These are phyloP conservation scores for Argopecten irradians DNA, from an alignment of 1,140 invertebrate species.

Conservation along the genomic window DNA sequence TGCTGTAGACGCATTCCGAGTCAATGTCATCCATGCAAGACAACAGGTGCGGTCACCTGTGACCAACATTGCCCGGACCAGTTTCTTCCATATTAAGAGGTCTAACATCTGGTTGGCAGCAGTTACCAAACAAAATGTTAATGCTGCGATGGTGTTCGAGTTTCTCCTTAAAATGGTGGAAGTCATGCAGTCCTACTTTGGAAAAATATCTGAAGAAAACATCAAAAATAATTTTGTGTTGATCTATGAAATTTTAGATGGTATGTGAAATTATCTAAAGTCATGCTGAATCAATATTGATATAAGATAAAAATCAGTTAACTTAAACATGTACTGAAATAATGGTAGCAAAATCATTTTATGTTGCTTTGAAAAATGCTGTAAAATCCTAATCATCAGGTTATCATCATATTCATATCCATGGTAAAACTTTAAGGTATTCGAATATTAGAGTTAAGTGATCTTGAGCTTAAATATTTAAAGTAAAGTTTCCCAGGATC, in stretches of 20 bases:
- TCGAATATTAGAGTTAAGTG: no score
- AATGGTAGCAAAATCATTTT: no score
- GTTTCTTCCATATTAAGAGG: constrained; percentile 98
- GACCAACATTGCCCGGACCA: constrained; percentile 99
- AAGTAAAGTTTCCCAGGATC: no score
- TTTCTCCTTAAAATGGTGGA: constrained; percentile 99
- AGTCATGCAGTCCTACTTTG: constrained; percentile 99
- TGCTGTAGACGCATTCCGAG: constrained; percentile 99
- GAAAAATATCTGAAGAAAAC: constrained; percentile 99
- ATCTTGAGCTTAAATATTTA: no score
- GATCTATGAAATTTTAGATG: constrained; percentile 99
- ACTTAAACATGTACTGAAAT: no score
- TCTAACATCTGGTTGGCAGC: constrained; percentile 99
- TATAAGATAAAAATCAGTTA: no score
- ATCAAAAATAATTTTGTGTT: constrained; percentile 99
- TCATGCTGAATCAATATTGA: no score
- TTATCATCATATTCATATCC: no score
- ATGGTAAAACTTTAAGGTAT: no score
- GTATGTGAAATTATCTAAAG: no score
- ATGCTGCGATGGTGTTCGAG: constrained; percentile 99
- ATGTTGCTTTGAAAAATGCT: no score
- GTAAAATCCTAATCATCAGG: no score
- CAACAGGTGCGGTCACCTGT: constrained; percentile 99
- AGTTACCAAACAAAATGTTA: constrained; percentile 99
- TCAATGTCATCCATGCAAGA: constrained; percentile 99